Conservation (phyloP, 1,140 invertebrate genomes). For the Brachionus asplanchnoidis region DNA sequence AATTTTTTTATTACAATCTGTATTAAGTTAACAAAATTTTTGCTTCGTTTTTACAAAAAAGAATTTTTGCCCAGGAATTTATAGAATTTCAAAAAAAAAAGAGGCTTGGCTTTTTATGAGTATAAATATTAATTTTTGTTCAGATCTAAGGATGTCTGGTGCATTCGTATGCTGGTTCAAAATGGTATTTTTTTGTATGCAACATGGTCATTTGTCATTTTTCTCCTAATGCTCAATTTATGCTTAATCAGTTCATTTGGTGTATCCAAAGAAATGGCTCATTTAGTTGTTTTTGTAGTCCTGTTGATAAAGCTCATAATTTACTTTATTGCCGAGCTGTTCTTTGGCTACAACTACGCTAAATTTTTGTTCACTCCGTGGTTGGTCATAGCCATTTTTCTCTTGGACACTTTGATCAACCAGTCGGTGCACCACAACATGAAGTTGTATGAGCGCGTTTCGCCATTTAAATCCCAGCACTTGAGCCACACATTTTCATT, state of each 20-base stretch:
- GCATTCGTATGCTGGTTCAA: slow-evolving; percentile 27
- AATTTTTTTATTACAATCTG: too few species aligned
- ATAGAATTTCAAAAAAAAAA: background rate
- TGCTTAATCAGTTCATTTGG: background rate
- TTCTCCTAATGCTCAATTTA: slow-evolving; percentile 9
- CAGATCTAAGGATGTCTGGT: slow-evolving; percentile 26
- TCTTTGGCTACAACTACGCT: slow-evolving; percentile 7
- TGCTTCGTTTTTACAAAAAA: background rate
- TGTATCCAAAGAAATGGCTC: background rate
- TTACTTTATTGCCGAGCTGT: background rate
- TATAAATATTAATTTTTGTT: slow-evolving; percentile 5
- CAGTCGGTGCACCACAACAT: background rate
- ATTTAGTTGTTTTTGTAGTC: background rate
- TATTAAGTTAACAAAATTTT: background rate
- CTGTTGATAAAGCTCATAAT: background rate
- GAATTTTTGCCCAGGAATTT: background rate
- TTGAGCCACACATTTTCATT: background rate
- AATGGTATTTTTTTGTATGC: slow-evolving; percentile 24
- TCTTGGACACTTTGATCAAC: slow-evolving; percentile 5
- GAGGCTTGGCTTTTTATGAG: background rate
- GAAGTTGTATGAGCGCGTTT: background rate
- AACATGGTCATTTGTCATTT: slow-evolving; percentile 27
- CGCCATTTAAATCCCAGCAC: background rate
- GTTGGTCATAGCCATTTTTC: background rate
- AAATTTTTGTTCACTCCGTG: slow-evolving; percentile 37